These are phyloP conservation scores for Ennomos erosarius DNA, from an alignment of 2,888 invertebrate genomes.

Conservation along the genomic window DNA sequence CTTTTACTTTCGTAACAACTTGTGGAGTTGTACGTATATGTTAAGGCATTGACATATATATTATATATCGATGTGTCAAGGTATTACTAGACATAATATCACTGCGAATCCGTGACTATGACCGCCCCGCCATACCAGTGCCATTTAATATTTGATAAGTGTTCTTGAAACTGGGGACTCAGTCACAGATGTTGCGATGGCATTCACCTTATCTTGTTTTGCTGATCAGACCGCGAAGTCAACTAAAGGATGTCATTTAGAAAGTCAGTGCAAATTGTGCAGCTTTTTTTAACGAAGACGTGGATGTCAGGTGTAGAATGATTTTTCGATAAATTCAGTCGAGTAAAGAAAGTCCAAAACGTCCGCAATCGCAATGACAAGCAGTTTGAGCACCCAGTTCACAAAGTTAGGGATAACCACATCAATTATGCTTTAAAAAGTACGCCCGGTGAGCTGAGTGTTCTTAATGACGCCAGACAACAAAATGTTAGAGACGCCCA, in stretches of 20 bases:
- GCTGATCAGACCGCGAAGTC: not conserved
- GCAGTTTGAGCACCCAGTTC: no score
- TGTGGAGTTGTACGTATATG: not conserved
- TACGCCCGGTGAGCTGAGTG: not conserved
- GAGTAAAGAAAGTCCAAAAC: no score
- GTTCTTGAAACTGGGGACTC: constrained; percentile 15
- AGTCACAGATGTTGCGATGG: not conserved
- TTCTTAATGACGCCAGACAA: constrained; percentile 25
- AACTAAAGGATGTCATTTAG: not conserved
- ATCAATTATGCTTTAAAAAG: no score
- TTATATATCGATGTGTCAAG: not conserved
- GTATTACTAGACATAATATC: not conserved
- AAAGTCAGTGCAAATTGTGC: not conserved
- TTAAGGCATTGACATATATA: not conserved
- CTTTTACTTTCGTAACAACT: no score
- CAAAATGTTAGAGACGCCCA: constrained; percentile 23
- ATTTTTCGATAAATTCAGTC: no score
- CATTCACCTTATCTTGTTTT: constrained; percentile 1
- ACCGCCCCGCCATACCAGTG: constrained; percentile 18
- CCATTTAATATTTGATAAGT: constrained; percentile 19
- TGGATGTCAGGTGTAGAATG: not conserved
- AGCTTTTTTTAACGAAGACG: constrained; percentile 1
- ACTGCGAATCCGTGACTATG: constrained; percentile 22
- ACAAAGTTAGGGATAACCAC: no score
- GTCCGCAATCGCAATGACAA: no score